Conservation (phyloP, 2,888 invertebrate genomes). For the Drosophila basisetae region DNA sequence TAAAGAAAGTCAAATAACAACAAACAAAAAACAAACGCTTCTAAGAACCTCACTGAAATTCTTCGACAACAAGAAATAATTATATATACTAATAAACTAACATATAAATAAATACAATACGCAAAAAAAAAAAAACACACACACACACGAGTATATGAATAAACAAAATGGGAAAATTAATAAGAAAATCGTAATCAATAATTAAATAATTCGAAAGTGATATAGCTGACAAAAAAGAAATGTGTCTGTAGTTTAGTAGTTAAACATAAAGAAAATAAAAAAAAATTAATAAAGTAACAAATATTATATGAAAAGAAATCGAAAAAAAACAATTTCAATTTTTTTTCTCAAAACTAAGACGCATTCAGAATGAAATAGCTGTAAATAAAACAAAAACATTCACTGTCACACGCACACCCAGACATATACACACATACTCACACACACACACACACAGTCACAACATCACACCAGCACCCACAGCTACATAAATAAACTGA, state of each 20-base stretch:
- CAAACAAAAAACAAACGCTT: constrained; percentile 65
- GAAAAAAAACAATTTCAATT: constrained; percentile 17
- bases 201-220: constrained; percentile 78
- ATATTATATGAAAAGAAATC: constrained; percentile 24
- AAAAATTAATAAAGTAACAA: constrained; percentile 26
- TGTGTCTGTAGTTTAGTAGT: constrained; percentile 78
- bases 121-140: constrained; percentile 1
- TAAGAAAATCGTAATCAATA: constrained; percentile 70
- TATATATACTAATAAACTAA: constrained; percentile 45
- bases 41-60: constrained; percentile 84
- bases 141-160: constrained; percentile 42
- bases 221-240: constrained; percentile 78
- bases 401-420: constrained; percentile 21
- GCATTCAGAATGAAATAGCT: constrained; percentile 37
- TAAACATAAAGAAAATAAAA: constrained; percentile 42
- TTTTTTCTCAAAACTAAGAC: constrained; percentile 36
- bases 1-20: constrained; percentile 49
- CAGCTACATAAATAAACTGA: constrained; percentile 21
- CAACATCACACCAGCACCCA: constrained; percentile 17
- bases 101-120: constrained; percentile 45
- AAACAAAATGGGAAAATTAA: constrained; percentile 26
- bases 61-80: constrained; percentile 68
- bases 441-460: constrained; percentile 14
- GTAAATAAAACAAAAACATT: constrained; percentile 59
- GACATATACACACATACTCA: constrained; percentile 7